Percentiles rank a stretch among this genome's conserved stretches.
Evolutionary conservation across 2,113 vertebrate species (phyloP).

Genomic region (Halichoeres trimaculatus): DNA sequence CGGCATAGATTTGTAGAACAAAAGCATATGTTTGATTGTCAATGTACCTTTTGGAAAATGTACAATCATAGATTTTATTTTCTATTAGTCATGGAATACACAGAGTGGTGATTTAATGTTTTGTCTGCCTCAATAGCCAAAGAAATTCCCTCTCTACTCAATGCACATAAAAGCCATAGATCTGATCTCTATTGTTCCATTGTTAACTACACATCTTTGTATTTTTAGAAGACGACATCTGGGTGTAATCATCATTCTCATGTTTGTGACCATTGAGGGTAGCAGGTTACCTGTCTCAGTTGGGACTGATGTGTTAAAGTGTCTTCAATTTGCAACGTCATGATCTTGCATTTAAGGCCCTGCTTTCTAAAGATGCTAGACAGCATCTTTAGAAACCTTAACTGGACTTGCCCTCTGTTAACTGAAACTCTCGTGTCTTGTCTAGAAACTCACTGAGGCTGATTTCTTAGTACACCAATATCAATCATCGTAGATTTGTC

Average conservation of each 20-base stretch:
- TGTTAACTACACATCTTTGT: conserved; percentile 59
- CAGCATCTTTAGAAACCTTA: conserved; percentile 46
- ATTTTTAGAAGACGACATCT: conserved; percentile 88
- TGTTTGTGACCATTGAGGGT: conserved; percentile 39
- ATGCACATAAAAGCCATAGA: conserved; percentile 68
- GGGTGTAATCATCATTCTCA: conserved; percentile 89
- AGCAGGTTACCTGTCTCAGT: conserved; percentile 55
- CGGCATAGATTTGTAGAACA: conserved; percentile 49
- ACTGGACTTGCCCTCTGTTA: conserved; percentile 69
- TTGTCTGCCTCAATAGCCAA: conserved; percentile 68
- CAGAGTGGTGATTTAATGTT: conserved; percentile 27
- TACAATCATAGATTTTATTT: conserved; percentile 56
- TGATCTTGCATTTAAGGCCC: conserved; percentile 50
- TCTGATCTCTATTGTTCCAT: conserved; percentile 31
- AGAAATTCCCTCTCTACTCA: conserved; percentile 65
- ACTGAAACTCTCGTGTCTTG: conserved; percentile 40
- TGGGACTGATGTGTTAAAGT: conserved; percentile 17
- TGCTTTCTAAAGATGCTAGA: conserved; percentile 40
- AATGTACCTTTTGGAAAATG: conserved; percentile 22
- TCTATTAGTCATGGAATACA: conserved; percentile 31
- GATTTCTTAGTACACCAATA: conserved; percentile 66
- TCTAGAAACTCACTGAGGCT: conserved; percentile 57
- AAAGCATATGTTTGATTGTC: conserved; percentile 42
- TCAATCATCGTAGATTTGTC: conserved; percentile 54
- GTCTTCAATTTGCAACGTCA: conserved; percentile 28